Evolutionary conservation across 1,140 invertebrate species (phyloP), one percentile per base, ranked within the genome.

Genomic region (Halesus radiatus): DNA sequence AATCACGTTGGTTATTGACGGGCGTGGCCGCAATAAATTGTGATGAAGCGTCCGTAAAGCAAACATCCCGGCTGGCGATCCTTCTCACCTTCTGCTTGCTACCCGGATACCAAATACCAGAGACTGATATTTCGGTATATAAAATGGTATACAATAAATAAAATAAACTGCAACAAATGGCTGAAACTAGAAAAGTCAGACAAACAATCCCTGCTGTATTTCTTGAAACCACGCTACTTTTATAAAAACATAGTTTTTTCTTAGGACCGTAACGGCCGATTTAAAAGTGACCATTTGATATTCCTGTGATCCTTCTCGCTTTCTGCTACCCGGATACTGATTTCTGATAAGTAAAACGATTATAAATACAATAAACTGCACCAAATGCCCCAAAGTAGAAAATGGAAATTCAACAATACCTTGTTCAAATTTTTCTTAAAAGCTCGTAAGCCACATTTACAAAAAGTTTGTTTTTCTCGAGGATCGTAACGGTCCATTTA

Each of bases 21-120:
- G 89, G 89, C 89, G 89, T 89, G 89, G 87, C 86, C 78, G 85
- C 84, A 88, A 90, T 90, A 90, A 90, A 90, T 90, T 88, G 87
- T 77, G 76, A 77, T 62, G 89, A 88, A 89, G 88, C 89, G 89
- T 87, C 86, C 86, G 86, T 84, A 86, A 87, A 86, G 84, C 85
- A 86, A 87, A 88, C 86, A 88, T 88, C 88, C 87, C 87, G 87
- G 84, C 80, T 84, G 84, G 7, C 16, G 60, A 77, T 64, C 77
- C 66, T 60, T 66, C 18, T 29, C 58, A 52, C 64, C 32, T 70
- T 72, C 26, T n/a, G n/a, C n/a, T n/a, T 78, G 76, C 15, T 78
- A 29, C 23, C 76, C 62, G 54, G 52, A 29, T 78, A 29, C 26
- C 26, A 29, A 5, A 29, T 29, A n/a, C n/a, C n/a, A n/a, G n/a